Base-by-base conservation (phyloP, 2,888 invertebrate species). In the Prosapia bicincta region DNA sequence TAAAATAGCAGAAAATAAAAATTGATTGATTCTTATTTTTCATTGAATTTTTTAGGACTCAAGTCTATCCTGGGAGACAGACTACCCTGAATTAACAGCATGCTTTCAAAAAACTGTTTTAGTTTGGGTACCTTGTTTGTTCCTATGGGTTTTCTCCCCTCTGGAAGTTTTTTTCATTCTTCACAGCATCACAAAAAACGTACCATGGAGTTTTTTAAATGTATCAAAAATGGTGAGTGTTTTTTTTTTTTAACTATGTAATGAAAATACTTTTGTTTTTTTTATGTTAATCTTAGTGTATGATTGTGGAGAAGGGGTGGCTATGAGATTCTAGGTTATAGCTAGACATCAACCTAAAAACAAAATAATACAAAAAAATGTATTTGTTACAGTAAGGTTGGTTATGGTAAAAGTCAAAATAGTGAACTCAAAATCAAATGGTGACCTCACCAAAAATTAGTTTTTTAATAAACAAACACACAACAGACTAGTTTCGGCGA, bases 31-130 rank as follows among this genome's bases (percentile, higher is more conserved):
- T n/a, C n/a, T n/a, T n/a, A n/a, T n/a, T n/a, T n/a, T n/a, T n/a
- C n/a, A n/a, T n/a, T n/a, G n/a, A n/a, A n/a, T 80, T 87, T 97
- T 74, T 15, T 38, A 76, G 76, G 76, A 76, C 65, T 20, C 54
- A 13, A 30, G 65, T 79, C 83, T 90, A 81, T 90, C 94, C 76
- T 96, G 96, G 96, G 84, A 92, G 83, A 93, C 97, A 26, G 87
- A 89, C 9, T 88, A 92, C 84, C 98, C 96, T 43, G 92, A 95
- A 83, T 88, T 98, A 80, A 94, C 97, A 79, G 89, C 89, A 83
- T 98, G 98, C 85, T 97, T 98, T 85, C 93, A 97, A 86, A 92
- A 93, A 84, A 97, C 98, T 0, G 91, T 94, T 0, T 86, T 98
- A 32, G 88, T 96, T 71, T 98, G 97, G 97, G 86, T 90, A 65